These are phyloP conservation scores for Mesoclemmys tuberculata DNA, from an alignment of 2,113 vertebrate genomes.

Conservation along the genomic window DNA sequence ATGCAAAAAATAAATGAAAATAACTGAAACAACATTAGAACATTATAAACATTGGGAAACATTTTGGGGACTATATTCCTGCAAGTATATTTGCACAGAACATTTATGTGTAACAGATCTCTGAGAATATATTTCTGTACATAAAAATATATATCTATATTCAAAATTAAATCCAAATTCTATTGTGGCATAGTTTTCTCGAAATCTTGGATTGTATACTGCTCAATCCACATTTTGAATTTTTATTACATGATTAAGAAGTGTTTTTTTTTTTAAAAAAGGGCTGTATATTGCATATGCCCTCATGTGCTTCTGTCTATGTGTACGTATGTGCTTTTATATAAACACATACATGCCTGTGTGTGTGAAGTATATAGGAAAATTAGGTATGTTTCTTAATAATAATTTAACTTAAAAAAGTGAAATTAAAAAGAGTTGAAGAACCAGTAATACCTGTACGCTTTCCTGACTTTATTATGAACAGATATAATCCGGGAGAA, in stretches of 20 bases:
- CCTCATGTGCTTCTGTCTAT: background rate
- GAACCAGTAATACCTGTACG: background rate
- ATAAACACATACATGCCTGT: fast-evolving
- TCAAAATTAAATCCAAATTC: slow-evolving; percentile 15
- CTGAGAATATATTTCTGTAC: background rate
- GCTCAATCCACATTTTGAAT: background rate
- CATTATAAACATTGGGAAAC: background rate
- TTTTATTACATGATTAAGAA: background rate
- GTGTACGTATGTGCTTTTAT: background rate
- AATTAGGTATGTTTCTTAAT: background rate
- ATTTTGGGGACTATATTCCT: slow-evolving; percentile 59
- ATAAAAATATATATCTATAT: background rate
- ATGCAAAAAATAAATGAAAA: slow-evolving; percentile 38
- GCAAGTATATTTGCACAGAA: slow-evolving; percentile 34
- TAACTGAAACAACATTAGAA: slow-evolving; percentile 10
- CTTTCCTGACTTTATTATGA: slow-evolving; percentile 40
- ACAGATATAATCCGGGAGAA: slow-evolving; percentile 58
- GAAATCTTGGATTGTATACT: slow-evolving; percentile 33
- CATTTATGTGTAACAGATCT: background rate
- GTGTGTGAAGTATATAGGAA: background rate
- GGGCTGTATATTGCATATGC: background rate
- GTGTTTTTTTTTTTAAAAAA: background rate
- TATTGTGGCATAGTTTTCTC: background rate
- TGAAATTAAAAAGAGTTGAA: slow-evolving; percentile 18
- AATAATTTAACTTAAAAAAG: background rate